These are phyloP conservation scores for Craniophora ligustri DNA, from an alignment of 2,888 invertebrate genomes.

Conservation along the genomic window DNA sequence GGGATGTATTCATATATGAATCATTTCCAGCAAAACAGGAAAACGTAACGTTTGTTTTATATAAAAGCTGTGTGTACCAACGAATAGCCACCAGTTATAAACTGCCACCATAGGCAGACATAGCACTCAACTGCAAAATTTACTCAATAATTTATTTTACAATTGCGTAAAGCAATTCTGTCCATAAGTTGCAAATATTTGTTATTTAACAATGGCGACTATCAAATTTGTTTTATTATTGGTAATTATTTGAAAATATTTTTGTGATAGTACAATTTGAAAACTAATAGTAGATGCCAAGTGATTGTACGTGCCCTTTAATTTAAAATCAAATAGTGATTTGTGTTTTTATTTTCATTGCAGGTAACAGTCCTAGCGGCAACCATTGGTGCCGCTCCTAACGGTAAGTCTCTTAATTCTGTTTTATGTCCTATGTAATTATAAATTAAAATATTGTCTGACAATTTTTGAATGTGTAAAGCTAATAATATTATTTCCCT, in stretches of 20 bases:
- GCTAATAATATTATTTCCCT: no score
- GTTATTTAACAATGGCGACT: constrained; percentile 31
- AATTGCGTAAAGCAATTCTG: constrained; percentile 1
- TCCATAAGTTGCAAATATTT: constrained; percentile 16
- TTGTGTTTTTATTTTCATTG: constrained; percentile 1
- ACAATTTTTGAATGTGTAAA: no score
- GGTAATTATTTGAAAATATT: constrained; percentile 29
- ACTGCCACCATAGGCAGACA: constrained; percentile 33
- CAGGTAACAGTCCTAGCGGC: constrained; percentile 18
- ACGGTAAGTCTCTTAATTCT: constrained; percentile 15
- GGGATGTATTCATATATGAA: constrained; percentile 3
- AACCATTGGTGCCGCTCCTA: constrained; percentile 20
- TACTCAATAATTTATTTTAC: constrained; percentile 11
- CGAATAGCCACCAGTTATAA: constrained; percentile 21
- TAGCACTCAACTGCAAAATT: constrained; percentile 11
- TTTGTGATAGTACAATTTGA: no score
- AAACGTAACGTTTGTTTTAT: constrained; percentile 4
- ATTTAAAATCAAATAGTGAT: neutral
- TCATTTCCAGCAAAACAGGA: constrained; percentile 25
- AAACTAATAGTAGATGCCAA: no score
- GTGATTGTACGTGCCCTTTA: no score
- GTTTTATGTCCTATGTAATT: no score
- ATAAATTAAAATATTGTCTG: no score
- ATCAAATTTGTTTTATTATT: constrained; percentile 1
- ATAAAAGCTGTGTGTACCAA: constrained; percentile 10